These are phyloP conservation scores for Microplitis mediator DNA, from an alignment of 1,140 invertebrate species.

Conservation along the genomic window DNA sequence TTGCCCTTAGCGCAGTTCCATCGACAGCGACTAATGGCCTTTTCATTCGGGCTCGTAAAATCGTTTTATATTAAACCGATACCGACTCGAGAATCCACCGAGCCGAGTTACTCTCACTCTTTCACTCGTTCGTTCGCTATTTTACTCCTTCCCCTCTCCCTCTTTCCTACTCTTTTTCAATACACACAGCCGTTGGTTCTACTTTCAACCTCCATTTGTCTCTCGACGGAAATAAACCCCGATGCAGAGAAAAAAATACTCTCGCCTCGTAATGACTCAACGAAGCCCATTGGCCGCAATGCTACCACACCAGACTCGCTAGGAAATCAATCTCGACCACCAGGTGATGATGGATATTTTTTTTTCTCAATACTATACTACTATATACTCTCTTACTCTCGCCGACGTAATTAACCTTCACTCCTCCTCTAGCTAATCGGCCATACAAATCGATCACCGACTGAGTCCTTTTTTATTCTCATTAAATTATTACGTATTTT, in stretches of 20 bases:
- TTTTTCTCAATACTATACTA: conserved; percentile 19
- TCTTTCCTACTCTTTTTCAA: neutral
- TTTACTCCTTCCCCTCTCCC: neutral
- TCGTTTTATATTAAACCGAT: conserved; percentile 48
- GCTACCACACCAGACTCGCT: conserved; percentile 18
- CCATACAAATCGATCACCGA: conserved; percentile 24
- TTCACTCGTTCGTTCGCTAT: neutral
- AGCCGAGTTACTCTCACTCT: conserved; percentile 18
- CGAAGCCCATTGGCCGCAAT: conserved; percentile 30
- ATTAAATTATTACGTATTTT: too few relatives aligned
- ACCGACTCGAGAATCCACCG: conserved; percentile 38
- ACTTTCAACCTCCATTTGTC: conserved; percentile 24
- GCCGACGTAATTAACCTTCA: conserved; percentile 23
- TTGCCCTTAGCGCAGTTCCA: conserved; percentile 28
- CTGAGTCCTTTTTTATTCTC: neutral
- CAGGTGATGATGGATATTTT: conserved; percentile 17
- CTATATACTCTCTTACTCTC: conserved; percentile 4
- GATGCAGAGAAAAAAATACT: conserved; percentile 9
- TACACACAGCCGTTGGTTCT: neutral
- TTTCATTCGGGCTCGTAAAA: conserved; percentile 49
- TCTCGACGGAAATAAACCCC: conserved; percentile 24
- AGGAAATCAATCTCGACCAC: conserved; percentile 28
- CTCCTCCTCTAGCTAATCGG: conserved; percentile 16
- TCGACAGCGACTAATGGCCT: conserved; percentile 45
- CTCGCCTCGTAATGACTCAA: conserved; percentile 27